phyloP scores from a whole-genome alignment of 2,797 vertebrate species.

The Bufotes viridis region DNA sequence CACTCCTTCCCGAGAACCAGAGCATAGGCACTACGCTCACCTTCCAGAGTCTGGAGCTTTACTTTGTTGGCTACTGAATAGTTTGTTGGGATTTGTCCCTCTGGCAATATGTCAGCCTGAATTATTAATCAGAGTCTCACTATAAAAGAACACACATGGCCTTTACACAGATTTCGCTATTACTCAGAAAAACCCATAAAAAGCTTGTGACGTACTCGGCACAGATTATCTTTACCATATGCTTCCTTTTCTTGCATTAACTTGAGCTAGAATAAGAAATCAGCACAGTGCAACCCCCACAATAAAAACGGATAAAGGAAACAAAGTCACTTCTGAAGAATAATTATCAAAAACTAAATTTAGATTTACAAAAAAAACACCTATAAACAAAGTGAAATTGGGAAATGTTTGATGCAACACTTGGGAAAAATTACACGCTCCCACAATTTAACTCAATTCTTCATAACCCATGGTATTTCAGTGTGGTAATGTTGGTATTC shows the following conservation, averaged over 20 bases:
- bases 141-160: background rate
- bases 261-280: conserved; percentile 24
- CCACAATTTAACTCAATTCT: background rate
- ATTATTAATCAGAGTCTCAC: conserved; percentile 3
- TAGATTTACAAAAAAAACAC: background rate
- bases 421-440: background rate
- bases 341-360: background rate
- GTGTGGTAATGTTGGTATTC: background rate
- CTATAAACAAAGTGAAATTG: background rate
- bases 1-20: background rate
- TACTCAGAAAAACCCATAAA: conserved; percentile 45
- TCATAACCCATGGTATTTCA: background rate
- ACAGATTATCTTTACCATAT: conserved; percentile 51
- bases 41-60: background rate
- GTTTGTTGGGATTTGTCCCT: background rate
- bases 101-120: conserved; percentile 12
- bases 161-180: conserved; percentile 28
- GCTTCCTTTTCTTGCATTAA: conserved; percentile 31
- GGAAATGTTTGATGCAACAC: background rate
- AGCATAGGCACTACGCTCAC: background rate
- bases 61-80: background rate
- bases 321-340: conserved; percentile 6
- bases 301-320: background rate
- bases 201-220: conserved; percentile 47
- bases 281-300: background rate